phyloP scores from a whole-genome alignment of 2,888 invertebrate species.

The Hypomecis punctinalis region DNA sequence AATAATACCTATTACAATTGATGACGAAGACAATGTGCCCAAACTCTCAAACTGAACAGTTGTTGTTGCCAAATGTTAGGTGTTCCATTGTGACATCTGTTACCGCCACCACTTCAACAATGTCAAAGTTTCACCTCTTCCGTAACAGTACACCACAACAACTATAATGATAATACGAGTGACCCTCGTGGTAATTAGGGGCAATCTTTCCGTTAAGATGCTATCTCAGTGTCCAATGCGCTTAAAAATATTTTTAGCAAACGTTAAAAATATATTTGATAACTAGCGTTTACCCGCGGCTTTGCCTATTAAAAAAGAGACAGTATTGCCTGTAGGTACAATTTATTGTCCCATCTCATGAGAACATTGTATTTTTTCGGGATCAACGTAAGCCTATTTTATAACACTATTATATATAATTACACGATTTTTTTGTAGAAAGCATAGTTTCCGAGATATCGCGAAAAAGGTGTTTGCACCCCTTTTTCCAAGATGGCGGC shows the following conservation, averaged over 20 bases:
- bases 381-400: too few species aligned
- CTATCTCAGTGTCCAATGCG: background rate
- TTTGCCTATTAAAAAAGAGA: too few species aligned
- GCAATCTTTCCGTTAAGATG: slow-evolving; percentile 21
- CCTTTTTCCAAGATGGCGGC: too few species aligned
- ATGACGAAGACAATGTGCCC: background rate
- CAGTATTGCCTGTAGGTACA: too few species aligned
- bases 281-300: too few species aligned
- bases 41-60: background rate
- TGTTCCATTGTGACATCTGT: background rate
- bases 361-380: too few species aligned
- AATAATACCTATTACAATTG: too few species aligned
- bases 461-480: too few species aligned
- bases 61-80: slow-evolving; percentile 7
- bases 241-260: background rate
- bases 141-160: slow-evolving; percentile 18
- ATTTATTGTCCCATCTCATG: too few species aligned
- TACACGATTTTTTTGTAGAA: too few species aligned
- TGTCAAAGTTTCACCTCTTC: slow-evolving; percentile 22
- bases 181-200: slow-evolving; percentile 27
- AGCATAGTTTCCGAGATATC: too few species aligned
- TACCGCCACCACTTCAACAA: slow-evolving; percentile 10
- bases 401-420: too few species aligned
- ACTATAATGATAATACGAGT: slow-evolving; percentile 19
- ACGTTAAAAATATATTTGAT: background rate